Evolutionary conservation across 2,113 vertebrate genomes (phyloP).

Genomic region (Machaerirhynchus nigripectus): DNA sequence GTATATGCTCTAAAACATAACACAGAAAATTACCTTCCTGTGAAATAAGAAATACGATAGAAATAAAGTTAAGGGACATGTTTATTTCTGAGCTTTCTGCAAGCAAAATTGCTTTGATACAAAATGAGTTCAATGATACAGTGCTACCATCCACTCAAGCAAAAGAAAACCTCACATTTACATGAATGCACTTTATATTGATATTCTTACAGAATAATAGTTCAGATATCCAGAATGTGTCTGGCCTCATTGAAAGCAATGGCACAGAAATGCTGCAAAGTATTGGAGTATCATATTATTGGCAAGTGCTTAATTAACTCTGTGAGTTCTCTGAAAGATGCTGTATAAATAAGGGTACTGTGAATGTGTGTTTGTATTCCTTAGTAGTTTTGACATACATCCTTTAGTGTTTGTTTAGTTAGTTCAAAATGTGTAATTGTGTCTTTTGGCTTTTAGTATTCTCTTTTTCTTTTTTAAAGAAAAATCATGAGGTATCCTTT

Average conservation of each 20-base stretch:
- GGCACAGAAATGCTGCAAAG: slow-evolving; percentile 76
- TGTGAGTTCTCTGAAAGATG: slow-evolving; percentile 65
- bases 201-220: slow-evolving; percentile 73
- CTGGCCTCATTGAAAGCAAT: slow-evolving; percentile 73
- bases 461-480: slow-evolving; percentile 58
- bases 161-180: slow-evolving; percentile 88
- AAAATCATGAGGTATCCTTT: slow-evolving; percentile 78
- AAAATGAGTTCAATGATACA: slow-evolving; percentile 90
- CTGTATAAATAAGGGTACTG: slow-evolving; percentile 57
- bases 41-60: slow-evolving; percentile 73
- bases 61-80: slow-evolving; percentile 76
- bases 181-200: slow-evolving; percentile 83
- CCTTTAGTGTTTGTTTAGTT: slow-evolving; percentile 32
- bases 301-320: slow-evolving; percentile 70
- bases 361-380: slow-evolving; percentile 38
- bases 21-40: slow-evolving; percentile 36
- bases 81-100: slow-evolving; percentile 87
- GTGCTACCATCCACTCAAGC: slow-evolving; percentile 91
- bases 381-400: background rate
- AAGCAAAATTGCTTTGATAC: slow-evolving; percentile 94
- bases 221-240: slow-evolving; percentile 68
- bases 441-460: slow-evolving; percentile 62
- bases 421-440: slow-evolving; percentile 34
- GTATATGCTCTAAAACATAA: slow-evolving; percentile 61
- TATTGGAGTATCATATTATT: slow-evolving; percentile 64